Conservation (phyloP, 1,140 invertebrate species). For the Epicauta chinensis region DNA sequence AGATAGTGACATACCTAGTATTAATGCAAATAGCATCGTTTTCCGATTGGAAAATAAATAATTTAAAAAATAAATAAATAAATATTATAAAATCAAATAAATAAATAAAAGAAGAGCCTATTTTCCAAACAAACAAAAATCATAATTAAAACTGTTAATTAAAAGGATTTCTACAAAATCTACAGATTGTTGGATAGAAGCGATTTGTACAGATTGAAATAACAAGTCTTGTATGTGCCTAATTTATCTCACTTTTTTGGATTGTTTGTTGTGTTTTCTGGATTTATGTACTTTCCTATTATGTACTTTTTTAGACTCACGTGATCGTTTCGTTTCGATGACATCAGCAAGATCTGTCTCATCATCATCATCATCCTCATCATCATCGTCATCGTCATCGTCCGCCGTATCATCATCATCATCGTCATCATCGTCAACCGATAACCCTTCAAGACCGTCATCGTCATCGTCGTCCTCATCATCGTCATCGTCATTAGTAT, state of each 20-base stretch:
- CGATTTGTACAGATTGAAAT: conserved; percentile 8
- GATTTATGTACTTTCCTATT: conserved; percentile 46
- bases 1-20: conserved; percentile 41
- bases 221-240: conserved; percentile 18
- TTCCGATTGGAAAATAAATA: conserved; percentile 18
- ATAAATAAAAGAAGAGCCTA: conserved; percentile 3
- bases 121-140: conserved; percentile 4
- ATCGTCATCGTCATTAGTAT: conserved; percentile 53
- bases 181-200: background rate
- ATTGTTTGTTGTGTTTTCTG: conserved; percentile 46
- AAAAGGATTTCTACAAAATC: conserved; percentile 11
- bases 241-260: conserved; percentile 26
- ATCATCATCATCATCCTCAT: conserved; percentile 68
- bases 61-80: conserved; percentile 34
- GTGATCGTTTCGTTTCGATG: conserved; percentile 61
- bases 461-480: conserved; percentile 55
- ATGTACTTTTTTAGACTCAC: conserved; percentile 70
- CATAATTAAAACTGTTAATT: conserved; percentile 1
- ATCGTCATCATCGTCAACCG: conserved; percentile 43
- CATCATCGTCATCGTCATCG: conserved; percentile 62
- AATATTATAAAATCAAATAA: conserved; percentile 21
- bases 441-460: conserved; percentile 43
- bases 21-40: conserved; percentile 34
- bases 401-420: conserved; percentile 53
- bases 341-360: conserved; percentile 63